Evolutionary conservation across 2,888 invertebrate species (phyloP).

Genomic region (Hipparchia semele): DNA sequence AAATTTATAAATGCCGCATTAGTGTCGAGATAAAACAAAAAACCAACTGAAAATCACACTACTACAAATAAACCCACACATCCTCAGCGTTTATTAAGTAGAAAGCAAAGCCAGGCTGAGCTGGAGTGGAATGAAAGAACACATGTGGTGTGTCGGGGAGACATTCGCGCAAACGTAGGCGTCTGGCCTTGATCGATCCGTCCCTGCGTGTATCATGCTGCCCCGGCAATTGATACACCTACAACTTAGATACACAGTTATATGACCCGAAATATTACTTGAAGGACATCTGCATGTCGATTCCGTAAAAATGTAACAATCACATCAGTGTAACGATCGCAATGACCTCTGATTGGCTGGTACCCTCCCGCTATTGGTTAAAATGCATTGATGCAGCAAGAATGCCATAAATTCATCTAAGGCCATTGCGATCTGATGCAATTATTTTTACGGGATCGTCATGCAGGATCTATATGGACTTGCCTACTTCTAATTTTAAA

Average conservation of each 20-base stretch:
- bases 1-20: too few relatives aligned
- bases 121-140: slow-evolving; percentile 17
- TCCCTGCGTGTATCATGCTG: slow-evolving; percentile 60
- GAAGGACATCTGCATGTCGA: too few relatives aligned
- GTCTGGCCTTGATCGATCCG: slow-evolving; percentile 76
- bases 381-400: too few relatives aligned
- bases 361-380: too few relatives aligned
- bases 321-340: too few relatives aligned
- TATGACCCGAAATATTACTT: background rate
- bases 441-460: too few relatives aligned
- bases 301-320: too few relatives aligned
- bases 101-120: slow-evolving; percentile 25
- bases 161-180: slow-evolving; percentile 43
- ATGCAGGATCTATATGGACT: too few relatives aligned
- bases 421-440: too few relatives aligned
- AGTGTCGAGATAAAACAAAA: background rate
- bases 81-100: slow-evolving; percentile 17
- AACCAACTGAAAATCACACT: background rate
- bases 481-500: too few relatives aligned
- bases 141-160: slow-evolving; percentile 33
- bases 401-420: too few relatives aligned
- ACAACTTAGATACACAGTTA: slow-evolving; percentile 4
- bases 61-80: background rate
- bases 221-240: slow-evolving; percentile 21
- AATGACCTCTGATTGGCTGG: too few relatives aligned